Evolutionary conservation across 2,113 vertebrate species (phyloP), one percentile per base, ranked within the genome.

Genomic region (Pungitius pungitius): DNA sequence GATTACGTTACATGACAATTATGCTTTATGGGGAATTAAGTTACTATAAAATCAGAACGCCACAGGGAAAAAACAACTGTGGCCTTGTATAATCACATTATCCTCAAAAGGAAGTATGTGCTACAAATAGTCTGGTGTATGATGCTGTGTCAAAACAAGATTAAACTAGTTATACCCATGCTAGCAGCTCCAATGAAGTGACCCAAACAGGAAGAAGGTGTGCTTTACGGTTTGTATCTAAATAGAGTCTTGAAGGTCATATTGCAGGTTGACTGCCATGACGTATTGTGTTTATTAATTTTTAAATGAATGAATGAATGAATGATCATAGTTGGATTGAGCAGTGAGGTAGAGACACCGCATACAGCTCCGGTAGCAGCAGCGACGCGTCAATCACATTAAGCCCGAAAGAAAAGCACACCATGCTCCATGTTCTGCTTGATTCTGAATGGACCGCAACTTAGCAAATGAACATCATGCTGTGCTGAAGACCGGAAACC

Each of bases 1-100:
- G 58, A 58, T 69, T 52, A 69, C 51, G 58, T 69, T 47, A 33
- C n/a, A 58, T 42, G 24, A 47, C 11, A 30, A 45, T 45, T 26
- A 52, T 17, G 24, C 60, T 24, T 39, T 0, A 13, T 51, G 30
- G 55, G 45, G 24, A 33, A 68, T 54, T 10, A 40, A 24, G 12
- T 76, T 39, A 69, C 6, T 37, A n/a, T 24, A 4, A 22, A 37
- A 56, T 11, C 18, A 40, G 57, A 47, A 33, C 37, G 51, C 26
- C 5, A 40, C 17, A n/a, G 3, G 20, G 18, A 22, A n/a, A 47
- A 58, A 59, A 52, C 65, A 56, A 56, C 20, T 26, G 26, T 54
- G n/a, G 61, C 10, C 3, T 43, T 42, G 22, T 35, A 42, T 40
- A 65, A 65, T 59, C 59, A 65, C 10, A 22, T 7, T 2, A 1